Evolutionary conservation across 2,797 vertebrate species (phyloP), one percentile per base, ranked within the genome.

Genomic region (Huso huso): DNA sequence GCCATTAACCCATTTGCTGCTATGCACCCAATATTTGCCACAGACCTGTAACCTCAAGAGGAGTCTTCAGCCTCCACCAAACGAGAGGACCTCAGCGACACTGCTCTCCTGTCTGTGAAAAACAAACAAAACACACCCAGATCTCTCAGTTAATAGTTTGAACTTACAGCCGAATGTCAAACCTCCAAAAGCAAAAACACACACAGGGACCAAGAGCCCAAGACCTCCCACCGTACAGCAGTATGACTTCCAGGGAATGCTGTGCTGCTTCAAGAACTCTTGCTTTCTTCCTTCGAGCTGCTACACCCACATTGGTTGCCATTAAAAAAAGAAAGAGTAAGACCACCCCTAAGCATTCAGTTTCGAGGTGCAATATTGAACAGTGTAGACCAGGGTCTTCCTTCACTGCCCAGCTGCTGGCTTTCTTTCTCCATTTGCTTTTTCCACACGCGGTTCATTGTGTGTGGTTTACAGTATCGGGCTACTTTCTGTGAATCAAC

Each of bases 11-110:
- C 79, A 86, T 79, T 83, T 89, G 89, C 89, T 90, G 87, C 87
- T 91, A 88, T 77, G 79, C 77, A 84, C 77, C 73, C 76, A 84
- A 89, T 83, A 79, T 86, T 86, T 81, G 82, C 87, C 86, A 88
- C 88, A 87, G 85, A 89, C 85, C 85, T 86, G 79, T 87, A 87
- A 91, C 89, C 88, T 90, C 89, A 90, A 66, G 72, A 76, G 71
- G 63, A 74, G 72, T 79, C 69, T 76, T 76, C 81, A 70, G 75
- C 78, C 75, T 78, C 74, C 79, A 76, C 48, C 72, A 73, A 85
- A 83, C 77, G 74, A 71, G 69, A 71, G 75, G 67, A 81, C 77
- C 79, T 72, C 71, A 82, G 61, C 75, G 69, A 68, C 67, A 63
- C 48, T 64, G 68, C 63, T n/a, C 63, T 59, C 58, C 68, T 64